phyloP scores from a whole-genome alignment of 1,140 invertebrate species.

The Drosophila chauvacae region DNA sequence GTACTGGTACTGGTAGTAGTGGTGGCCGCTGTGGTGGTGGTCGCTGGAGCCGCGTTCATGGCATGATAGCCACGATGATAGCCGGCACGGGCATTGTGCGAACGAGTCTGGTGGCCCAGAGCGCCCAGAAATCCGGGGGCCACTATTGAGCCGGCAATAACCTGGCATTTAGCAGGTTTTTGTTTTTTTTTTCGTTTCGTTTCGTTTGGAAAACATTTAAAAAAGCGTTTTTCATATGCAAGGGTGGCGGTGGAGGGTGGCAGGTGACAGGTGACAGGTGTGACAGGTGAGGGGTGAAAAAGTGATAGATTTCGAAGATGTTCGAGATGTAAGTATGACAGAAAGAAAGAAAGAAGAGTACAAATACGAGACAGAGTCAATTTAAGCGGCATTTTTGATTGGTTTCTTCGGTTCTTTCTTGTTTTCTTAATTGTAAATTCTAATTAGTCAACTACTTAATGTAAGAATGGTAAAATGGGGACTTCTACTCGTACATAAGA shows the following conservation, averaged over 20 bases:
- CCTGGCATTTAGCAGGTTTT: conserved; percentile 49
- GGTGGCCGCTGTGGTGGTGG: conserved; percentile 47
- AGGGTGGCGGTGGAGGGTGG: conserved; percentile 7
- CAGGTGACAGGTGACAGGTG: conserved; percentile 3
- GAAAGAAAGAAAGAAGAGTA: conserved; percentile 69
- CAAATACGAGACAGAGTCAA: conserved; percentile 72
- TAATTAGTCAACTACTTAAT: conserved; percentile 41
- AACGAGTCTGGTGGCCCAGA: conserved; percentile 75
- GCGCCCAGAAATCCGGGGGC: conserved; percentile 81
- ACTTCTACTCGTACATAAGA: conserved; percentile 42
- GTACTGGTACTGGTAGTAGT: conserved; percentile 19
- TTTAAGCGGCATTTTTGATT: conserved; percentile 29
- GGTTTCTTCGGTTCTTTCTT: conserved; percentile 25
- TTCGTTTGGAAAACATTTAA: conserved; percentile 19
- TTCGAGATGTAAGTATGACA: conserved; percentile 44
- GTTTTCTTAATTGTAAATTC: conserved; percentile 10
- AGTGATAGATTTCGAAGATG: conserved; percentile 29
- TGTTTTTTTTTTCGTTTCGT: neutral
- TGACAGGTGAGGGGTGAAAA: conserved; percentile 15
- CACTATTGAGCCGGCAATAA: conserved; percentile 82
- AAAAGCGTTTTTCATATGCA: conserved; percentile 32
- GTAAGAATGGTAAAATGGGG: conserved; percentile 24
- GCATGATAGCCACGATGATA: conserved; percentile 55
- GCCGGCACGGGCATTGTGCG: conserved; percentile 70
- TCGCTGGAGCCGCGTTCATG: conserved; percentile 38